Conservation (phyloP, 2,797 vertebrate genomes). For the Sternarchorhynchus goeldii region DNA sequence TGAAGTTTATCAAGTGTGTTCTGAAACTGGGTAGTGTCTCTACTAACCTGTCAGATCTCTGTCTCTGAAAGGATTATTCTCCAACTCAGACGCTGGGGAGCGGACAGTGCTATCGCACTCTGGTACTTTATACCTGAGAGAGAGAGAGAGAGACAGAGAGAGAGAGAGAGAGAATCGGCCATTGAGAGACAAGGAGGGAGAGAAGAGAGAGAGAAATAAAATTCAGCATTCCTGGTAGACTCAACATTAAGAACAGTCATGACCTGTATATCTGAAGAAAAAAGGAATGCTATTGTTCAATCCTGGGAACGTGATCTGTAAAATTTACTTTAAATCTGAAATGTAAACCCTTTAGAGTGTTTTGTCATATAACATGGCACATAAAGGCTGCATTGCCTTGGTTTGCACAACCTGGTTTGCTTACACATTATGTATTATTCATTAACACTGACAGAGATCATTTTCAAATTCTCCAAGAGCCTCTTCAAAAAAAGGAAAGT, state of each 20-base stretch:
- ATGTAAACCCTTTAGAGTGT: constrained; percentile 4
- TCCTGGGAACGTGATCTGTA: constrained; percentile 32
- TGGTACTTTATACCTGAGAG: constrained; percentile 89
- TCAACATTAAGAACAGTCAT: constrained; percentile 14
- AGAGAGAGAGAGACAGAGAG: constrained; percentile 15
- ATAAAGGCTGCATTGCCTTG: neutral
- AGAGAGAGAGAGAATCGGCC: constrained; percentile 55
- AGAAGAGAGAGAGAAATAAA: constrained; percentile 6
- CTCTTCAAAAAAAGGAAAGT: constrained; percentile 39
- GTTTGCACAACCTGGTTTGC: constrained; percentile 29
- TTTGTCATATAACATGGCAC: constrained; percentile 14
- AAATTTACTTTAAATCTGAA: constrained; percentile 30
- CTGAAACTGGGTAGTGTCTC: neutral
- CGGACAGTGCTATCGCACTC: constrained; percentile 88
- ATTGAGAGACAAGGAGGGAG: constrained; percentile 61
- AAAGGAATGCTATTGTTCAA: constrained; percentile 38
- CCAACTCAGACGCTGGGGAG: constrained; percentile 79
- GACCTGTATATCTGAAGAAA: constrained; percentile 22
- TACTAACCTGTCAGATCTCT: constrained; percentile 90
- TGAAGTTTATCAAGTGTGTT: neutral
- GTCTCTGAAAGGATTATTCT: constrained; percentile 94
- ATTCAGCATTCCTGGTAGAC: neutral
- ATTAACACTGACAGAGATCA: constrained; percentile 9
- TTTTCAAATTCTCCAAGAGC: neutral
- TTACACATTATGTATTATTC: constrained; percentile 9